Evolutionary conservation across 2,888 invertebrate species (phyloP).

Genomic region (Gnatocerus cornutus): DNA sequence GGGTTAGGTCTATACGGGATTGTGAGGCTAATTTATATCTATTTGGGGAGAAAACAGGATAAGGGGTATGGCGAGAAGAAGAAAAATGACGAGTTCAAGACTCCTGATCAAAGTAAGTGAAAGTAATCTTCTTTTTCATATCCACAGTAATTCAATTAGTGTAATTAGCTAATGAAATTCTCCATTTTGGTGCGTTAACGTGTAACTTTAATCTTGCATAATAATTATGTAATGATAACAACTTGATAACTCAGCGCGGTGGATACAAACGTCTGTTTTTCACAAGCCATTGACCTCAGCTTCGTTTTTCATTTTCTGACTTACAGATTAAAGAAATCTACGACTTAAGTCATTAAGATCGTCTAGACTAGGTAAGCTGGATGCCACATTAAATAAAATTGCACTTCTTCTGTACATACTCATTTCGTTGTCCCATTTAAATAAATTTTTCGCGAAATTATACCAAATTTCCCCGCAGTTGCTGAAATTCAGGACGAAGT

Average conservation of each 20-base stretch:
- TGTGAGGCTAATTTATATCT: slow-evolving; percentile 52
- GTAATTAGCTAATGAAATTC: too few species aligned
- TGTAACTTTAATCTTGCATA: too few species aligned
- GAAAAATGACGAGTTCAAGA: slow-evolving; percentile 53
- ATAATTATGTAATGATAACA: too few species aligned
- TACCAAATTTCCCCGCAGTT: slow-evolving; percentile 32
- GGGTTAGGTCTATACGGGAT: slow-evolving; percentile 57
- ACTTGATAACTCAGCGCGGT: too few species aligned
- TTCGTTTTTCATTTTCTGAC: not conserved
- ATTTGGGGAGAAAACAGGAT: slow-evolving; percentile 41
- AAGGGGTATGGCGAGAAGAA: slow-evolving; percentile 35
- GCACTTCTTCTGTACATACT: too few species aligned
- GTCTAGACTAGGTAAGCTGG: not conserved
- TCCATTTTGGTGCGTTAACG: too few species aligned
- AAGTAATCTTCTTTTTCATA: too few species aligned
- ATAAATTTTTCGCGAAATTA: too few species aligned
- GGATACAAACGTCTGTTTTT: too few species aligned
- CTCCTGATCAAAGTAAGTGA: slow-evolving; percentile 56
- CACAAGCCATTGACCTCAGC: not conserved
- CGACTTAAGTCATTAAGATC: not conserved
- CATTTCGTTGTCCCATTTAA: too few species aligned
- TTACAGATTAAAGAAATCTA: slow-evolving; percentile 2
- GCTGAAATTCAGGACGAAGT: slow-evolving; percentile 50
- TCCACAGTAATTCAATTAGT: too few species aligned
- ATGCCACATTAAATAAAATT: too few species aligned